Evolutionary conservation across 1,140 invertebrate species (phyloP), one percentile per base, ranked within the genome.

Genomic region (Phymastichus coffea): DNA sequence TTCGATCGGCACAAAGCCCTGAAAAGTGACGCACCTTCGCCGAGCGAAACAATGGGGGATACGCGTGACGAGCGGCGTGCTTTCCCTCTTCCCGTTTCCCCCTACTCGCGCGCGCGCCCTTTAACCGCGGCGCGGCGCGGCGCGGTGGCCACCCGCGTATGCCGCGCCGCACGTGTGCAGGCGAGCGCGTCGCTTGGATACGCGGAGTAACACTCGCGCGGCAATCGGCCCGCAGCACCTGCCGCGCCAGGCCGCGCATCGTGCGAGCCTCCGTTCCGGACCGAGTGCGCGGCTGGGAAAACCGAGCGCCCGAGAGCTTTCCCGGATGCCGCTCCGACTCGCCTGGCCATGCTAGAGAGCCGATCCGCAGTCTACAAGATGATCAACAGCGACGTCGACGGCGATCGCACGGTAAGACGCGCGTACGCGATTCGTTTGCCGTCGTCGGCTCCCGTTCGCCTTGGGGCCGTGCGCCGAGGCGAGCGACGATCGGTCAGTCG

Each of bases 361-460:
- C 75, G 79, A n/a, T 81, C 77, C 9, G 74, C 79, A 15, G 68
- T 78, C 44, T 80, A 73, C 58, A 82, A 81, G 72, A 83, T 85
- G 73, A 70, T 83, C 33, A 66, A 65, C 35, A 62, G 14, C 19
- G 64, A 70, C 53, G 49, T 60, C 26, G 57, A 51, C 53, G 57
- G 28, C 14, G 60, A 62, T 15, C 47, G 60, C 1, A 62, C 54
- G 53, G 60, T 62, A 52, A 1, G 52, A 19, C 46, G 23, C 14
- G 14, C 30, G 14, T 14, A 33, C 30, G 14, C 14, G 30, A 33
- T 33, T 14, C 30, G 30, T 14, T 8, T 14, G 30, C 30, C 7
- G n/a, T n/a, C 14, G 30, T 33, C 30, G 14, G 6, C 14, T 33
- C 28, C 28, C 6, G 6, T 12, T 30, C 6, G 12, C 28, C 12